Base-by-base conservation (phyloP, 2,888 invertebrate species). In the Lymantria dispar region DNA sequence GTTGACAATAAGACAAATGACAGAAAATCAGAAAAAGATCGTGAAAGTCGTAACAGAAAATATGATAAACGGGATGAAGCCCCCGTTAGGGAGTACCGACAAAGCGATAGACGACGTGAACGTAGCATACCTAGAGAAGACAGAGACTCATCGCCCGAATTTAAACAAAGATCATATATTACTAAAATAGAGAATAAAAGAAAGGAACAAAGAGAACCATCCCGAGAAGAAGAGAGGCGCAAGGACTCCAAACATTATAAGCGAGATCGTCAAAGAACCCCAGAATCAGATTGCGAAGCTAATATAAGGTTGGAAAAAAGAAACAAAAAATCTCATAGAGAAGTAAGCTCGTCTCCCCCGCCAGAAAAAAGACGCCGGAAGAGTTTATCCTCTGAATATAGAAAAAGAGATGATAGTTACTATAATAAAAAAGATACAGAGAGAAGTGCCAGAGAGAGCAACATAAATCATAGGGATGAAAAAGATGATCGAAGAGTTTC, bases 11-110 rank as follows among this genome's bases (percentile, higher is more conserved):
- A 83, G 58, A 68, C 85, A 64, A 68, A 85, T 75, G 71, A 89
- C 58, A 90, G 85, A 63, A 91, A 84, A 48, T 83, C 84, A 41
- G 88, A 91, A 7, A 80, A 83, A 50, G 88, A 85, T 40, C 90
- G 84, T 60, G 91, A 90, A 52, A 91, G 89, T 30, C 79, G 78
- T 42, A 74, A 54, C 53, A 87, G 79, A 15, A 68, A 66, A 50
- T 83, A 89, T 61, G 92, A 91, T 52, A 91, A 87, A 55, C 70
- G 76, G 7, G 73, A 79, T 1, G 85, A 84, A 14, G 52, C 57
- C 7, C 53, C 63, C 10, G 13, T 41, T 0, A 75, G 67, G 41
- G 74, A 70, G 37, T 58, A 72, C 3, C 70, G 77, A 39, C 73
- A 72, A 40, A 64, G 59, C 29, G 76, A 80, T 8, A 74, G 73